Conservation (phyloP, 2,113 vertebrate genomes). For the Planiliza haematocheilus region DNA sequence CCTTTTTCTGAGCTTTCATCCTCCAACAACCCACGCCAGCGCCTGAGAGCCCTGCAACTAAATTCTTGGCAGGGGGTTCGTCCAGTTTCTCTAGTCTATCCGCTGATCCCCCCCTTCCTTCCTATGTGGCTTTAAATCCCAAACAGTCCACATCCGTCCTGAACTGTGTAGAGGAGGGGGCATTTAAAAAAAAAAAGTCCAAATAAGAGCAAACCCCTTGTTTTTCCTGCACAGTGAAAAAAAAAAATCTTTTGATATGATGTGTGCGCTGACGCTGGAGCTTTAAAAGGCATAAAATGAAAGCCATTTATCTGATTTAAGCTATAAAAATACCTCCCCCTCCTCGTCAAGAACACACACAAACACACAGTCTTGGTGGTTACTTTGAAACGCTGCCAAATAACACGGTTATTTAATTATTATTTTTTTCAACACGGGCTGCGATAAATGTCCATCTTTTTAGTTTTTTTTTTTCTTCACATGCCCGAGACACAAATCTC, state of each 20-base stretch:
- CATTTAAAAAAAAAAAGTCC: constrained; percentile 8
- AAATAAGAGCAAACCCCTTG: constrained; percentile 31
- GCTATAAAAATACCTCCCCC: no score
- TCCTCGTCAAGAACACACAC: no score
- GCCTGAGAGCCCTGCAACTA: constrained; percentile 48
- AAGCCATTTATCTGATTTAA: neutral
- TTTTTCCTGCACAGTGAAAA: constrained; percentile 22
- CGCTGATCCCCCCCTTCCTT: constrained; percentile 71
- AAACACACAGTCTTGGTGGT: constrained; percentile 22
- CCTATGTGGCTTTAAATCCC: constrained; percentile 78
- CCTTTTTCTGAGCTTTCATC: constrained; percentile 34
- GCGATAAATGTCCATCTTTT: constrained; percentile 44
- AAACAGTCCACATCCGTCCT: constrained; percentile 78
- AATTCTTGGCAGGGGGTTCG: constrained; percentile 66
- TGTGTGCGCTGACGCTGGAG: no score
- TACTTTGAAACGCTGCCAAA: constrained; percentile 61
- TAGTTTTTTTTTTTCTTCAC: constrained; percentile 1
- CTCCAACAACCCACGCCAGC: constrained; percentile 57
- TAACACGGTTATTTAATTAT: constrained; percentile 13
- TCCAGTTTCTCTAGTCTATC: constrained; percentile 68
- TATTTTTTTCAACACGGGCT: neutral
- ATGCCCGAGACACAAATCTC: constrained; percentile 29
- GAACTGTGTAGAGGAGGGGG: constrained; percentile 23
- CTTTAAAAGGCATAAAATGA: neutral
- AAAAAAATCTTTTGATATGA: no score